These are phyloP conservation scores for Diplazon laetatorius DNA, from an alignment of 2,888 invertebrate genomes.

Conservation along the genomic window DNA sequence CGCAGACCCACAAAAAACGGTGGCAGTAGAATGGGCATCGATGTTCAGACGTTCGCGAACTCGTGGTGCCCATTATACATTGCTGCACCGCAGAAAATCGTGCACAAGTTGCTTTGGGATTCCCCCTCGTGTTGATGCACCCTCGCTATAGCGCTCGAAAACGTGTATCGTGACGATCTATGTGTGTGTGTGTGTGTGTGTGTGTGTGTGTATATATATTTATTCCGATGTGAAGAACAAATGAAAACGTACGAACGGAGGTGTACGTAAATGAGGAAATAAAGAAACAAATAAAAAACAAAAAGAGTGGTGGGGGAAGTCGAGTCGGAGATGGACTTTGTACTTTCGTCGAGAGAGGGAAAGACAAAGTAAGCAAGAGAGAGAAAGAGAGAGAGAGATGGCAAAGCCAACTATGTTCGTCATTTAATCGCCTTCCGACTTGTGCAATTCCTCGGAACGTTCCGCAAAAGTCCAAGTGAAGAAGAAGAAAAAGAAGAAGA, in stretches of 20 bases:
- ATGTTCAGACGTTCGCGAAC: constrained; percentile 10
- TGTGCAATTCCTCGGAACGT: neutral
- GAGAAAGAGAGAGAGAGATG: constrained; percentile 5
- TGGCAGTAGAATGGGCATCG: neutral
- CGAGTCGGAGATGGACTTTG: constrained; percentile 35
- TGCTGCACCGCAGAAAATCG: neutral
- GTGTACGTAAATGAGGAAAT: too few relatives aligned
- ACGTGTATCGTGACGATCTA: too few relatives aligned
- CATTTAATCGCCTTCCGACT: constrained; percentile 31
- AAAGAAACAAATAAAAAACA: constrained; percentile 7
- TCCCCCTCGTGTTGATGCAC: constrained; percentile 23
- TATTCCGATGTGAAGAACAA: constrained; percentile 1
- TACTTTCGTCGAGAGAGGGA: constrained; percentile 31
- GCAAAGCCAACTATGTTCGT: constrained; percentile 32
- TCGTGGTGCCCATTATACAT: neutral
- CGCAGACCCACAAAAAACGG: neutral
- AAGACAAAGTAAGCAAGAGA: constrained; percentile 3
- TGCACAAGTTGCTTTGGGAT: constrained; percentile 27
- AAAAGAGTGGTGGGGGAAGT: constrained; percentile 19
- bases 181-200: constrained; percentile 12
- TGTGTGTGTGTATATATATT: constrained; percentile 19
- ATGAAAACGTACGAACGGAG: constrained; percentile 2
- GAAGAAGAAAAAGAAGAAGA: too few relatives aligned
- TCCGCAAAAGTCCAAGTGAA: constrained; percentile 19
- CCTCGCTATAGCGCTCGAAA: neutral